Evolutionary conservation across 2,888 invertebrate genomes (phyloP).

Genomic region (Trichacis sp.): DNA sequence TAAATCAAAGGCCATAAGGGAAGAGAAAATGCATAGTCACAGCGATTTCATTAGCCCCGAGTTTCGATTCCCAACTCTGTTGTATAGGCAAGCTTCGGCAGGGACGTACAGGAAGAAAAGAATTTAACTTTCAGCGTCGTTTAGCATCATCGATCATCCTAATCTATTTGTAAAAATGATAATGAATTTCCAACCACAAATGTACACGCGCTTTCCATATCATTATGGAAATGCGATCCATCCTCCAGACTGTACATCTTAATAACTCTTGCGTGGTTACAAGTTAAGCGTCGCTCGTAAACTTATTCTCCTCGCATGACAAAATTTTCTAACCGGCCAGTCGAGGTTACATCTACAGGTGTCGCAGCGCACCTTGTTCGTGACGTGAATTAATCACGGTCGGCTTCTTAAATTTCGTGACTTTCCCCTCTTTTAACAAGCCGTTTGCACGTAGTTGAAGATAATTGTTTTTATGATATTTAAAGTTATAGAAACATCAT

Average conservation of each 20-base stretch:
- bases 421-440: no score
- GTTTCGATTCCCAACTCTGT: no score
- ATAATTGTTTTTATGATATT: no score
- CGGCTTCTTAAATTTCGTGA: no score
- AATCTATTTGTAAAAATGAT: no score
- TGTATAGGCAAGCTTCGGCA: no score
- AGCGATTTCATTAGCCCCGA: slow-evolving; percentile 1
- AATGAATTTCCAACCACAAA: no score
- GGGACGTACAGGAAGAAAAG: no score
- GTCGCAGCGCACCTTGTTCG: slow-evolving; percentile 12
- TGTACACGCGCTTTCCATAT: slow-evolving; percentile 46
- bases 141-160: no score
- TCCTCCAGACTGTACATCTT: slow-evolving; percentile 45
- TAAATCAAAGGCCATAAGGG: not conserved
- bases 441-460: no score
- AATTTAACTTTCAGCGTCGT: no score
- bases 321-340: slow-evolving; percentile 43
- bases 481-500: no score
- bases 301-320: slow-evolving; percentile 49
- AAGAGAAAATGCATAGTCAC: not conserved
- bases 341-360: slow-evolving; percentile 21
- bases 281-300: slow-evolving; percentile 44
- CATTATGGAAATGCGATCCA: slow-evolving; percentile 56
- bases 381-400: slow-evolving; percentile 4
- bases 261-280: slow-evolving; percentile 35